Base-by-base conservation (phyloP, 2,888 invertebrate species). In the Tenthredo amoena region DNA sequence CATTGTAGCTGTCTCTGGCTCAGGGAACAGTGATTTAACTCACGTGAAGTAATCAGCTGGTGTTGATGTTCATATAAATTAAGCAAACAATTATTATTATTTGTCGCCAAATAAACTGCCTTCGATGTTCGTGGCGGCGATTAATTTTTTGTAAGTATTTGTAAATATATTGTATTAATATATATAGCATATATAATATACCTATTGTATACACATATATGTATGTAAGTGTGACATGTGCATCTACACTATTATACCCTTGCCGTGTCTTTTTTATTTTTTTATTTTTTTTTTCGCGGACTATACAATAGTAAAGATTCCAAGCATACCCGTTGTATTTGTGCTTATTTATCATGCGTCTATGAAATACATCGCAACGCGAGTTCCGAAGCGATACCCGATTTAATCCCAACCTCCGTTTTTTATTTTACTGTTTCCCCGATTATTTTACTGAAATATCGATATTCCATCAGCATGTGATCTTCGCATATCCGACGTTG, bases 151-250 rank as follows among this genome's bases (percentile, higher is more conserved):
- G 83, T 83, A 83, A 83, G 83, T 83, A 71, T 50, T 83, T 83
- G 83, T 83, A 83, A 83, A 83, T 83, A 83, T 50, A 83, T 47
- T 83, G 50, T 83, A 83, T 83, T 47, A 47, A 83, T 83, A 83
- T 83, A 83, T 83, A 47, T 40, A 81, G 26, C 31, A 40, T 76
- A 12, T 34, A 62, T 34, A 34, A 18, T 71, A 71, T 37, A 62
- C 10, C 62, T 62, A 26, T 26, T 62, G 71, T 71, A 71, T 71
- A n/a, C n/a, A 7, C n/a, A 18, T 10, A 6, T 18, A 72, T 47
- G 3, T 47, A 15, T 12, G 47, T 47, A 4, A n/a, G 71, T n/a
- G 40, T n/a, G 37, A 40, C 10, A 9, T 40, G 6, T 72, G n/a
- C 40, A 72, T 31, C 40, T 37, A 62, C 26, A 62, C 62, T 26